Conservation (phyloP, 2,797 vertebrate genomes). For the Cynopterus sphinx region DNA sequence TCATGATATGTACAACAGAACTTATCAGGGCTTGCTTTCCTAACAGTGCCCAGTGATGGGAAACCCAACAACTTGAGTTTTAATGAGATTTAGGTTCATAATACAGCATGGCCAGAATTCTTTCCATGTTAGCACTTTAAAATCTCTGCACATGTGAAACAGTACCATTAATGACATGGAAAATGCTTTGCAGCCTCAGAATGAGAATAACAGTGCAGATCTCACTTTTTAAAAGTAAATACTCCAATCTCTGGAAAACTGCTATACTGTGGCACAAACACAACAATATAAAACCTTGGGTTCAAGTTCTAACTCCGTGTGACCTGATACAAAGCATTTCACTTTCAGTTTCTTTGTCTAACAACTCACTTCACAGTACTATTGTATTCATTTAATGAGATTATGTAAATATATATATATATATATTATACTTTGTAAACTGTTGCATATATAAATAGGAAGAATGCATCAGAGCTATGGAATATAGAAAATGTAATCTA, state of each 20-base stretch:
- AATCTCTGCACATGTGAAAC: neutral
- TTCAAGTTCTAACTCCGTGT: neutral
- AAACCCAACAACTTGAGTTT: neutral
- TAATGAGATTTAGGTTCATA: neutral
- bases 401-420: neutral
- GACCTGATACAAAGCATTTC: neutral
- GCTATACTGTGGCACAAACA: neutral
- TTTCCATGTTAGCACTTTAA: neutral
- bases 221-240: neutral
- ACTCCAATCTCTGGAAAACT: neutral
- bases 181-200: neutral
- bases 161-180: neutral
- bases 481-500: neutral
- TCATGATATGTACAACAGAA: neutral
- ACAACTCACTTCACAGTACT: neutral
- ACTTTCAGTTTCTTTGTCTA: neutral
- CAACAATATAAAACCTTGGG: neutral
- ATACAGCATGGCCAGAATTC: neutral
- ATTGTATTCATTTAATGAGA: neutral
- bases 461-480: neutral
- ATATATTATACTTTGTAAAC: neutral
- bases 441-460: neutral
- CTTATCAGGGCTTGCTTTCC: neutral
- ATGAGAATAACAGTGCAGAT: neutral
- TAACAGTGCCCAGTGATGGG: neutral